Evolutionary conservation across 2,888 invertebrate genomes (phyloP).

Genomic region (Hedychridium roseum): DNA sequence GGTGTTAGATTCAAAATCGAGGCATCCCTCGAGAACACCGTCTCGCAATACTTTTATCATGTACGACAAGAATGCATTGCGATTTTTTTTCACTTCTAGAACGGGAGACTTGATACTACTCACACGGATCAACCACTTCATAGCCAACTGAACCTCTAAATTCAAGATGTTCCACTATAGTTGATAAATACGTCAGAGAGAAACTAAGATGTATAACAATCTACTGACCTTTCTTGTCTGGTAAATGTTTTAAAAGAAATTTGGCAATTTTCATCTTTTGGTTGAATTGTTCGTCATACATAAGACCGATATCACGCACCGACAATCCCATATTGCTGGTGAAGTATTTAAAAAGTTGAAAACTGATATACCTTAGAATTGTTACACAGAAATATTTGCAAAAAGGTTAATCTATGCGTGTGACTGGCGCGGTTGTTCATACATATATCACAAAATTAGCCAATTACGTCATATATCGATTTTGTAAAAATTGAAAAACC

Average conservation of each 20-base stretch:
- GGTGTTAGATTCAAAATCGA: constrained; percentile 20
- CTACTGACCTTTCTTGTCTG: constrained; percentile 52
- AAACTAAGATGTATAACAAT: neutral
- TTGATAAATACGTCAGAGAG: neutral
- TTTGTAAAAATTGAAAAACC: too few species aligned
- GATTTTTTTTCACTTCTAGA: constrained; percentile 65
- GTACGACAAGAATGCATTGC: constrained; percentile 68
- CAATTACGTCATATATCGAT: too few species aligned
- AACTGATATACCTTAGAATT: neutral
- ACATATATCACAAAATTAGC: too few species aligned
- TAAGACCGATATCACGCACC: constrained; percentile 42
- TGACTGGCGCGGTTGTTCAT: too few species aligned
- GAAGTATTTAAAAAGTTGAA: neutral
- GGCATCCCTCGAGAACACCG: constrained; percentile 25
- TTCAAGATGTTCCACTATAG: neutral
- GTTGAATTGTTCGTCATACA: constrained; percentile 67
- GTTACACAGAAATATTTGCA: too few species aligned
- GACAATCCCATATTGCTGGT: constrained; percentile 20
- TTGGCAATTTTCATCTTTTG: constrained; percentile 65
- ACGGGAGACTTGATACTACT: constrained; percentile 62
- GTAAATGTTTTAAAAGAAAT: constrained; percentile 61
- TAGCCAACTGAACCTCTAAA: constrained; percentile 35
- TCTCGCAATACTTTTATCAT: constrained; percentile 33
- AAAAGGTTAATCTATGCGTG: too few species aligned
- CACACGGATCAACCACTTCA: constrained; percentile 64